Percentiles rank a stretch among this genome's conserved stretches.
phyloP scores from a whole-genome alignment of 2,888 invertebrate genomes.

The Oxytorus armatus region DNA sequence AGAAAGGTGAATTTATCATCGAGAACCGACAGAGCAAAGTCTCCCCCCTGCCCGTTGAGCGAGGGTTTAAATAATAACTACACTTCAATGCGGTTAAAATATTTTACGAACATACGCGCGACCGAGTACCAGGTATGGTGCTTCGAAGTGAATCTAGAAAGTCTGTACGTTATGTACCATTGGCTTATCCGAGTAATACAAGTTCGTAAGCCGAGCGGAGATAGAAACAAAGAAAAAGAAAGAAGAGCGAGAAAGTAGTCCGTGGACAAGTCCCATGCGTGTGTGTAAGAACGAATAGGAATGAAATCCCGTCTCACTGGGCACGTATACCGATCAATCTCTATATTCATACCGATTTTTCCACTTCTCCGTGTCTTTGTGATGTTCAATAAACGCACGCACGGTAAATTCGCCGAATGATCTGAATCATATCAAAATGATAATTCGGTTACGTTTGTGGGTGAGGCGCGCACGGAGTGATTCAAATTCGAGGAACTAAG shows the following conservation, averaged over 20 bases:
- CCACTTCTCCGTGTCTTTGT: constrained; percentile 3
- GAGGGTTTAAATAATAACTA: constrained; percentile 27
- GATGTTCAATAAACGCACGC: constrained; percentile 25
- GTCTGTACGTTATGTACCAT: neutral
- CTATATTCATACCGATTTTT: constrained; percentile 15
- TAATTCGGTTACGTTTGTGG: constrained; percentile 21
- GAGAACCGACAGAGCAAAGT: constrained; percentile 11
- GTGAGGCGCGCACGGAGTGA: constrained; percentile 7
- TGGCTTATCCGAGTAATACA: neutral
- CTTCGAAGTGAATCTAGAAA: constrained; percentile 4
- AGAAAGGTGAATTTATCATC: constrained; percentile 59
- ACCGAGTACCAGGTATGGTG: constrained; percentile 29
- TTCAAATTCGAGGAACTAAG: constrained; percentile 5
- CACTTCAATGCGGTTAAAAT: constrained; percentile 23
- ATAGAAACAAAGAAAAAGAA: constrained; percentile 19
- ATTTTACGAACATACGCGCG: constrained; percentile 23
- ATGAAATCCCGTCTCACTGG: neutral
- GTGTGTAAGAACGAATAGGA: neutral
- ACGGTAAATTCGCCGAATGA: constrained; percentile 35
- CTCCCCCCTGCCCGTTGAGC: neutral
- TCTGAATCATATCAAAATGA: constrained; percentile 6
- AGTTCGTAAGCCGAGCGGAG: neutral
- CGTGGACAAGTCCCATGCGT: neutral
- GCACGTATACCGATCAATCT: neutral
- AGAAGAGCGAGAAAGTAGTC: neutral